Evolutionary conservation across 2,888 invertebrate genomes (phyloP), one percentile per base, ranked within the genome.

Genomic region (Pseudeuparius sepicola): DNA sequence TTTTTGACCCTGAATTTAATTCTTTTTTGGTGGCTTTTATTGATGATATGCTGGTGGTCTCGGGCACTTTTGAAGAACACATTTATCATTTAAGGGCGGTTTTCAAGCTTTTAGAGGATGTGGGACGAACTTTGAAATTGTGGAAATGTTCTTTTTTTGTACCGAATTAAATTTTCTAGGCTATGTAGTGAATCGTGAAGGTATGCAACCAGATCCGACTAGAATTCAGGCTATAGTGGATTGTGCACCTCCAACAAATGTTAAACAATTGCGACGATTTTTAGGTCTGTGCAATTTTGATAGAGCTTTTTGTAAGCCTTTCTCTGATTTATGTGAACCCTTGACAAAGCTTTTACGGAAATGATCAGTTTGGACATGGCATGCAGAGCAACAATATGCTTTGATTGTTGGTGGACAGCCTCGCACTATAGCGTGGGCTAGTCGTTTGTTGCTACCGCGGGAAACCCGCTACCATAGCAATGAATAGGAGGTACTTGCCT

Each of bases 1-100:
- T 31, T 14, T 29, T 57, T 3, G 53, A 51, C 2, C 41, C 49
- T n/a, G 43, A 48, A 28, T n/a, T n/a, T n/a, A n/a, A n/a, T n/a
- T n/a, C n/a, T n/a, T n/a, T n/a, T n/a, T n/a, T n/a, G n/a, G n/a
- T n/a, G n/a, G n/a, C n/a, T n/a, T n/a, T n/a, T n/a, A n/a, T n/a
- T n/a, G n/a, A n/a, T n/a, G n/a, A n/a, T n/a, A n/a, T n/a, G n/a
- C n/a, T n/a, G n/a, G n/a, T n/a, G n/a, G n/a, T n/a, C n/a, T n/a
- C n/a, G n/a, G n/a, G n/a, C n/a, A n/a, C n/a, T n/a, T n/a, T n/a
- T n/a, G n/a, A n/a, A n/a, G n/a, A n/a, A n/a, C n/a, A n/a, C n/a
- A n/a, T n/a, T n/a, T n/a, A n/a, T n/a, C n/a, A n/a, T n/a, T n/a
- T n/a, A n/a, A n/a, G n/a, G n/a, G n/a, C n/a, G n/a, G n/a, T n/a